Evolutionary conservation across 2,797 vertebrate species (phyloP).

Genomic region (Fundulus diaphanus): DNA sequence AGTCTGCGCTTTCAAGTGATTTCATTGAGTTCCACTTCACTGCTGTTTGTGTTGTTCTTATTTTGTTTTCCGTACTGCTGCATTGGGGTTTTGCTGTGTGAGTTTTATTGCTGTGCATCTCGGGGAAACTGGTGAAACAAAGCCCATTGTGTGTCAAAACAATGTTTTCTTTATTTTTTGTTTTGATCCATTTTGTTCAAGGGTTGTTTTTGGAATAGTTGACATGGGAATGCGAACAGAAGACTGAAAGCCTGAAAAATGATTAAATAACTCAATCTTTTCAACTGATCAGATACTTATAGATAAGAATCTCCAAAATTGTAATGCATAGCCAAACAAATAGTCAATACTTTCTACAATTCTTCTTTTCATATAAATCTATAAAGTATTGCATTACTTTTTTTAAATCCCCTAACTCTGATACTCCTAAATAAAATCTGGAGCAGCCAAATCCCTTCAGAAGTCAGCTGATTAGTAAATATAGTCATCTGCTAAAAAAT

Average conservation of each 20-base stretch:
- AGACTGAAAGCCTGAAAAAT: background rate
- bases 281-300: background rate
- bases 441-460: background rate
- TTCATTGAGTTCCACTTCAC: slow-evolving; percentile 68
- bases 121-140: slow-evolving; percentile 23
- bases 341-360: background rate
- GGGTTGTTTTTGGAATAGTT: background rate
- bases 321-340: background rate
- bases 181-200: slow-evolving; percentile 10
- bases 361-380: background rate
- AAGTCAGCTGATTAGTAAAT: background rate
- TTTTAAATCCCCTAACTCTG: no score
- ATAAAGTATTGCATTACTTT: no score
- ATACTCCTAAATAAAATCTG: background rate
- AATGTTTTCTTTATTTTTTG: slow-evolving; percentile 7
- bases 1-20: slow-evolving; percentile 64
- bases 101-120: slow-evolving; percentile 34
- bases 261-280: background rate
- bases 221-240: background rate
- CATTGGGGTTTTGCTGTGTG: slow-evolving; percentile 38
- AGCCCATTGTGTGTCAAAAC: slow-evolving; percentile 6
- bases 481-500: background rate
- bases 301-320: background rate
- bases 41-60: slow-evolving; percentile 50
- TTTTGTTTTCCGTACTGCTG: slow-evolving; percentile 46